Conservation (phyloP, 2,113 vertebrate genomes). For the Capreolus pygargus region DNA sequence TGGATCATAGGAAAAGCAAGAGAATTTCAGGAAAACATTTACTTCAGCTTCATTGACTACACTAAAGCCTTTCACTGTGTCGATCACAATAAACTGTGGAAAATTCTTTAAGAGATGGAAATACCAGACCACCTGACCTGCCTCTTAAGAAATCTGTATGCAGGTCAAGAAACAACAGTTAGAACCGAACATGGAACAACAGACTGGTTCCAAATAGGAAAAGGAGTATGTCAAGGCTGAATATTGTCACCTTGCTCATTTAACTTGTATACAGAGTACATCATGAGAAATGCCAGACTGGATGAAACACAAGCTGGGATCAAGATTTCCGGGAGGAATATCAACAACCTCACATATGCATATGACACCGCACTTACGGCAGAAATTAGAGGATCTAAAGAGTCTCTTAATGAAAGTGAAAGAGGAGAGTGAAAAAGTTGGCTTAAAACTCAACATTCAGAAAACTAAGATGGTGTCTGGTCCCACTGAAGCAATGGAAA, state of each 20-base stretch:
- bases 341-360: not conserved
- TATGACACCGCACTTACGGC: not conserved
- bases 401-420: not conserved
- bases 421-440: not conserved
- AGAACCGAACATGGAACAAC: not conserved
- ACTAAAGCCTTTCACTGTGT: not conserved
- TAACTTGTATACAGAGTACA: not conserved
- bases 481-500: not conserved
- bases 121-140: not conserved
- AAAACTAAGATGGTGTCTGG: not conserved
- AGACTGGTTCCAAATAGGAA: not conserved
- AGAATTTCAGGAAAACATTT: not conserved
- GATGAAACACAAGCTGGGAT: not conserved
- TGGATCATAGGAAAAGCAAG: not conserved
- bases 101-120: not conserved
- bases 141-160: not conserved
- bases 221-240: not conserved
- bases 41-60: not conserved
- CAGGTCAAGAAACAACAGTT: not conserved
- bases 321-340: not conserved
- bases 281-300: not conserved
- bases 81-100: not conserved
- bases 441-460: not conserved
- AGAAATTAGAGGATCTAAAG: not conserved
- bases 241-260: not conserved